Percentiles rank a stretch among this genome's conserved stretches.
phyloP scores from a whole-genome alignment of 2,113 vertebrate genomes.

The Gavialis gangeticus region DNA sequence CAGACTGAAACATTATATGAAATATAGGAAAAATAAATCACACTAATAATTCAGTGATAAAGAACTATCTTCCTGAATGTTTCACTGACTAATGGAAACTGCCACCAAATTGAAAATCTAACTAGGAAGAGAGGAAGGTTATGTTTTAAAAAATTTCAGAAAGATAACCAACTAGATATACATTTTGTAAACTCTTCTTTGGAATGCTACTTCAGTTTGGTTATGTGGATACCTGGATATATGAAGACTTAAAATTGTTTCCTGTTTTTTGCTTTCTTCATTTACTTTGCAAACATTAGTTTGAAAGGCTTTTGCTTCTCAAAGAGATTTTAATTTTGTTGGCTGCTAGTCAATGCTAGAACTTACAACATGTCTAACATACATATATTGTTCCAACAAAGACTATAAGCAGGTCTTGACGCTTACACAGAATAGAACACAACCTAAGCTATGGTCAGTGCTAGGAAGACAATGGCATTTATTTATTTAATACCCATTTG shows the following conservation, averaged over 20 bases:
- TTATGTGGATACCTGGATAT: neutral
- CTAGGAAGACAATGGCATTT: neutral
- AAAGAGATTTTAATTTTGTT: neutral
- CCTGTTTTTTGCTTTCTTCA: neutral
- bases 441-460: neutral
- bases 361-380: neutral
- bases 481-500: neutral
- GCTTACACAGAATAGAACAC: neutral
- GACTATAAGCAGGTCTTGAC: neutral
- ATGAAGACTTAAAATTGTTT: neutral
- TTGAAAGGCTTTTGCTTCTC: neutral
- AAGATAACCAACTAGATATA: neutral
- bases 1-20: neutral
- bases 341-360: neutral
- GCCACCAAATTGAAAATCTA: neutral
- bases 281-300: neutral
- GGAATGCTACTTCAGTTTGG: neutral
- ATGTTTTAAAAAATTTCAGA: neutral
- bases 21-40: neutral
- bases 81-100: neutral
- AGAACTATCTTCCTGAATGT: neutral
- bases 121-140: neutral
- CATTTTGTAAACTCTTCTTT: neutral
- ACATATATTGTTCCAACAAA: neutral
- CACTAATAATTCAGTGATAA: neutral